phyloP scores from a whole-genome alignment of 2,113 vertebrate genomes.

The Neogobius melanostomus region DNA sequence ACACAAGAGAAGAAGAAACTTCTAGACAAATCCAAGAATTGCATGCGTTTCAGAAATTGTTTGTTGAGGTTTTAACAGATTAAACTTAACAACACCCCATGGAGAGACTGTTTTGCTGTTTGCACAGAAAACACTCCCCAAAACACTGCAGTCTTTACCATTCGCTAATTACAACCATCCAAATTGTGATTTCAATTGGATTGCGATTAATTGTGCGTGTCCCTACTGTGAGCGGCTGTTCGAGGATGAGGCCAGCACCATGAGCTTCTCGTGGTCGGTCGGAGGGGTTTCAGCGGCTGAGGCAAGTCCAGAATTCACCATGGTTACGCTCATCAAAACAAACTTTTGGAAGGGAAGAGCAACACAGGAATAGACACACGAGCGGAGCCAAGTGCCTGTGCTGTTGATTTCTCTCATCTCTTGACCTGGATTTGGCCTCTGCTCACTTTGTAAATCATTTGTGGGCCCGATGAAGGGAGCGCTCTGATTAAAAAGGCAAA shows the following conservation, averaged over 20 bases:
- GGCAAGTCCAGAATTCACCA: conserved; percentile 59
- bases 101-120: too few relatives aligned
- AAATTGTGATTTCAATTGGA: too few relatives aligned
- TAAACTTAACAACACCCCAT: too few relatives aligned
- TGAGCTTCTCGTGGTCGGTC: conserved; percentile 45
- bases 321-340: conserved; percentile 73
- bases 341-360: conserved; percentile 68
- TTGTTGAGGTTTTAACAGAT: too few relatives aligned
- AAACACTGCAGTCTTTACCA: too few relatives aligned
- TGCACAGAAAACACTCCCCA: too few relatives aligned
- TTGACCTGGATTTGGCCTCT: conserved; percentile 41
- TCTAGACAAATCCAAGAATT: too few relatives aligned
- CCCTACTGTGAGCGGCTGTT: conserved; percentile 42
- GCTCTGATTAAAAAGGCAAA: not conserved
- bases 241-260: conserved; percentile 32
- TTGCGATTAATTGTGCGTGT: too few relatives aligned
- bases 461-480: not conserved
- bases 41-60: too few relatives aligned
- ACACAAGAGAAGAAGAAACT: too few relatives aligned
- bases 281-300: conserved; percentile 56
- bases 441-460: conserved; percentile 16
- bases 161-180: too few relatives aligned
- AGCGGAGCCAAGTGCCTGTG: conserved; percentile 47
- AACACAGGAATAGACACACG: conserved; percentile 75
- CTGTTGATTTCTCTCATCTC: conserved; percentile 52